Base-by-base conservation (phyloP, 2,113 vertebrate genomes). In the Acrocephalus arundinaceus region DNA sequence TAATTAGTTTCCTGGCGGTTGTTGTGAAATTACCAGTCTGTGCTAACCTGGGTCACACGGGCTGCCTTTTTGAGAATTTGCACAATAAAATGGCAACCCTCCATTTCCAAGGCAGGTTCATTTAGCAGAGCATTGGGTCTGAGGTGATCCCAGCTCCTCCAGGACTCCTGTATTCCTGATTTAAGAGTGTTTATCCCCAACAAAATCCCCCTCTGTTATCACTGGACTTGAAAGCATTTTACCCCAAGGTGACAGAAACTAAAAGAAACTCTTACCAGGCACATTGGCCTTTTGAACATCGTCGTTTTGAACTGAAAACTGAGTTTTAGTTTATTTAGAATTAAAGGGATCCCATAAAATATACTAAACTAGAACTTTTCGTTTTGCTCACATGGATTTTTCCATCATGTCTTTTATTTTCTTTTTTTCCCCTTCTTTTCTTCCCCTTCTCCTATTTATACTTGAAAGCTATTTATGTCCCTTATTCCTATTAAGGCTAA, bases 11-110 rank as follows among this genome's bases (percentile, higher is more conserved):
- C 61, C 86, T 57, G 70, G 48, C 10, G 61, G 27, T 48, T 91
- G 68, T 92, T 93, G 76, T 75, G 80, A 94, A 78, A 95, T 89
- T 72, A 94, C 39, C 79, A 75, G 24, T 31, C 83, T 66, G 14
- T 59, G 73, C 13, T 58, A 67, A 51, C 73, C 61, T 49, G 70
- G 55, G 73, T 41, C 68, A 21, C 52, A 35, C 0, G 1, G 67
- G 28, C 37, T 67, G 45, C 46, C 33, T 67, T 79, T 63, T 18
- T 37, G 19, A 84, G 45, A n/a, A 30, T 89, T 75, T 81, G 45
- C 51, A 90, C 55, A 68, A 45, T 23, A 28, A 85, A 86, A 63
- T 48, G 33, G 27, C 43, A 84, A 27, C 13, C 5, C 39, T 9
- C 8, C 23, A 17, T 14, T 43, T 67, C 68, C 46, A 43, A 27